A percentile compares a stretch with the other conserved stretches of the same genome.
Conservation (phyloP, 1,140 invertebrate genomes). For the Wasmannia auropunctata region DNA sequence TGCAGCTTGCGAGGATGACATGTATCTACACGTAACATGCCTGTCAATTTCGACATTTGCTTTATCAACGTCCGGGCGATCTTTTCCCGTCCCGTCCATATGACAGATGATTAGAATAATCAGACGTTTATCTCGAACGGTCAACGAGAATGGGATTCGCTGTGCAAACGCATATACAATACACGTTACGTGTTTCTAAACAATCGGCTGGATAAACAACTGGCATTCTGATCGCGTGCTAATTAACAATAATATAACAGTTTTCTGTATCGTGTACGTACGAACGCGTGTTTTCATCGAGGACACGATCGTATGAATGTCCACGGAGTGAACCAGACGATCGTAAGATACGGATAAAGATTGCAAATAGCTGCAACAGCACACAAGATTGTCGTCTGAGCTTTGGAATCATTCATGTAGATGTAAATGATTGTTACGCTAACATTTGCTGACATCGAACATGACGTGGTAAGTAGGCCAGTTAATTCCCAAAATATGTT, state of each 20-base stretch:
- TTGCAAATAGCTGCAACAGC: not conserved
- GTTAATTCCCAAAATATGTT: not conserved
- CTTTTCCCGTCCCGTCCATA: not conserved
- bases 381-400: not conserved
- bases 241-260: not conserved
- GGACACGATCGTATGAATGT: not conserved
- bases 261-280: no score
- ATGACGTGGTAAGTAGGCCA: slow-evolving; percentile 69
- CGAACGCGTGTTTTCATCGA: not conserved
- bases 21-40: not conserved
- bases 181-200: not conserved
- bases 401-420: not conserved
- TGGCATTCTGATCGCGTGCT: not conserved
- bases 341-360: not conserved
- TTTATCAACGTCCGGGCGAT: not conserved
- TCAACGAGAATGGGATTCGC: no score
- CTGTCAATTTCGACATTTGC: not conserved
- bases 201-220: not conserved
- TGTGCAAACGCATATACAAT: no score
- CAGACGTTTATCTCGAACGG: no score
- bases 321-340: not conserved
- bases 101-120: no score
- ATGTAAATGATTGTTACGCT: not conserved
- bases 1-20: no score
- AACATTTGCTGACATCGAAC: slow-evolving; percentile 12